These are phyloP conservation scores for Hydrolagus affinis DNA, from an alignment of 2,113 vertebrate genomes.

Conservation along the genomic window DNA sequence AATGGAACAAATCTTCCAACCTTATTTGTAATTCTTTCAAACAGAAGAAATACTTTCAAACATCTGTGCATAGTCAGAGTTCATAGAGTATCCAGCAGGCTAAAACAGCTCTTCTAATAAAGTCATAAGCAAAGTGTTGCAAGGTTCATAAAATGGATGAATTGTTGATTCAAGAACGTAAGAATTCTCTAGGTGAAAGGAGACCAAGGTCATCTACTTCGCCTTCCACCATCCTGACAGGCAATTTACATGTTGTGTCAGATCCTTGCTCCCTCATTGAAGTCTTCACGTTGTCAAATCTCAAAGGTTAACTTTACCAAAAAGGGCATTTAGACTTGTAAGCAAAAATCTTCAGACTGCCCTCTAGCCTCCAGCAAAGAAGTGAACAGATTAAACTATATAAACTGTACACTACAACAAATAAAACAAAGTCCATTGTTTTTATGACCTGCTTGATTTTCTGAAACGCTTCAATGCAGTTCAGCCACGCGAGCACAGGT, in stretches of 20 bases:
- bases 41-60: background rate
- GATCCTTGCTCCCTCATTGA: background rate
- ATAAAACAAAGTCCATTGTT: background rate
- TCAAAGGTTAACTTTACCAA: background rate
- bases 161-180: too few species aligned
- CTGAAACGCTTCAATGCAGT: constrained; percentile 85
- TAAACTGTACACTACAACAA: background rate
- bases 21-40: background rate
- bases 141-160: too few species aligned
- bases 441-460: constrained; percentile 70
- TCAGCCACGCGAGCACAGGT: constrained; percentile 89
- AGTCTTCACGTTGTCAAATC: background rate
- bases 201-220: too few species aligned
- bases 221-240: too few species aligned
- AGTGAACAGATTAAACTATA: too few species aligned
- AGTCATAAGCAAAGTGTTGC: too few species aligned
- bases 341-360: constrained; percentile 5
- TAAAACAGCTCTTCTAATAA: too few species aligned
- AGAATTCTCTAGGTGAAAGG: too few species aligned
- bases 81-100: too few species aligned
- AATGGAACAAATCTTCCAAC: background rate
- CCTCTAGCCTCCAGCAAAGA: background rate
- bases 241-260: background rate
- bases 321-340: background rate
- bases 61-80: too few species aligned